Conservation (phyloP, 2,113 vertebrate species). For the Ranitomeya variabilis region DNA sequence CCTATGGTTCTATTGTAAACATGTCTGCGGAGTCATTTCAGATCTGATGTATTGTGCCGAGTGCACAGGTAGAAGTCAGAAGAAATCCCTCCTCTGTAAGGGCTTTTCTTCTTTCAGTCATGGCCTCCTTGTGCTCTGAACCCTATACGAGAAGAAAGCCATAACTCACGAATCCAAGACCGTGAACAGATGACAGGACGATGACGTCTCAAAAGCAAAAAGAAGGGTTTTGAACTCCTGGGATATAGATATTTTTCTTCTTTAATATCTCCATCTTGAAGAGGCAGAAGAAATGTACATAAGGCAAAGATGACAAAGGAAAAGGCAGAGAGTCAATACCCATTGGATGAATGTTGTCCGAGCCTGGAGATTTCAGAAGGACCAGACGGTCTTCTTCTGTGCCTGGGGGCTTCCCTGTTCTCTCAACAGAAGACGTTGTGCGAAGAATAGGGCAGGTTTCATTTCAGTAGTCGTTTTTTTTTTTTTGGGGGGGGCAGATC, state of each 20-base stretch:
- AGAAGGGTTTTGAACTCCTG: not conserved
- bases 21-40: slow-evolving; percentile 2
- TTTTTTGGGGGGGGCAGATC: too few relatives aligned
- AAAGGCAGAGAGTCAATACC: not conserved
- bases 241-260: not conserved
- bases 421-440: too few relatives aligned
- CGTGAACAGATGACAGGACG: not conserved
- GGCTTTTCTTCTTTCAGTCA: not conserved
- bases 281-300: not conserved
- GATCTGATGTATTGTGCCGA: not conserved
- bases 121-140: not conserved
- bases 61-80: not conserved
- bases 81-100: not conserved
- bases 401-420: too few relatives aligned
- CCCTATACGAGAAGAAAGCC: not conserved
- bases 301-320: not conserved
- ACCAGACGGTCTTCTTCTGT: too few relatives aligned
- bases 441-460: too few relatives aligned
- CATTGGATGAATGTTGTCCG: too few relatives aligned
- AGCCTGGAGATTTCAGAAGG: too few relatives aligned
- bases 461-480: too few relatives aligned
- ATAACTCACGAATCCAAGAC: not conserved
- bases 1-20: not conserved
- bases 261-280: not conserved
- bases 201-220: not conserved